Percentiles rank a stretch among this genome's conserved stretches.
phyloP scores from a whole-genome alignment of 2,888 invertebrate species.

The Odontocerum albicorne region DNA sequence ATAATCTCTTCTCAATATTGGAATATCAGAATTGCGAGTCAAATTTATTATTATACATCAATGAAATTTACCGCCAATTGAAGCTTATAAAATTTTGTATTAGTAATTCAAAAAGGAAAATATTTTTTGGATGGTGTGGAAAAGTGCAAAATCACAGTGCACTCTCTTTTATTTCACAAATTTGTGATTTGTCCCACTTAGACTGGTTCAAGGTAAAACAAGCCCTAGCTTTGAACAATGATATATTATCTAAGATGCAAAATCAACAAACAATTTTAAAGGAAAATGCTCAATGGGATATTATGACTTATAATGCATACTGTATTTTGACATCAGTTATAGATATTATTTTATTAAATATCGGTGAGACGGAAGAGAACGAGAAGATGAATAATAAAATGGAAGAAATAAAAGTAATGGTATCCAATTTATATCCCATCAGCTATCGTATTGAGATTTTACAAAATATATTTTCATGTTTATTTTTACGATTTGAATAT shows the following conservation, averaged over 20 bases:
- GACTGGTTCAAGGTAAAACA: constrained; percentile 56
- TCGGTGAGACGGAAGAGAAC: constrained; percentile 44
- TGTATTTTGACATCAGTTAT: constrained; percentile 56
- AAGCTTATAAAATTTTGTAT: constrained; percentile 55
- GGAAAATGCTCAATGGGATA: constrained; percentile 45
- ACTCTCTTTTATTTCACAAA: constrained; percentile 55
- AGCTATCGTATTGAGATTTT: constrained; percentile 63
- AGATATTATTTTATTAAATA: constrained; percentile 51
- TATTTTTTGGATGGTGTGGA: constrained; percentile 55
- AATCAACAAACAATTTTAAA: constrained; percentile 41
- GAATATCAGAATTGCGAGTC: constrained; percentile 47
- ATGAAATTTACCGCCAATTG: constrained; percentile 54
- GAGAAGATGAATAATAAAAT: constrained; percentile 49
- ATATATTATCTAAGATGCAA: constrained; percentile 48
- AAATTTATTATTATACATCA: constrained; percentile 53
- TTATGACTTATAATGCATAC: constrained; percentile 55
- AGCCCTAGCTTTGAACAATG: constrained; percentile 52
- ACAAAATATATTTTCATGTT: constrained; percentile 71
- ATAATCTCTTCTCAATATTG: constrained; percentile 54
- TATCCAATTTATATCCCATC: constrained; percentile 53
- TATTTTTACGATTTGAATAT: constrained; percentile 67
- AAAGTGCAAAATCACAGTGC: constrained; percentile 54
- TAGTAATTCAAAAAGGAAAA: constrained; percentile 55
- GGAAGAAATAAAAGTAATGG: constrained; percentile 52
- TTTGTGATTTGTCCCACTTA: constrained; percentile 52